Evolutionary conservation across 2,113 vertebrate species (phyloP).

Genomic region (Falcunculus frontatus): DNA sequence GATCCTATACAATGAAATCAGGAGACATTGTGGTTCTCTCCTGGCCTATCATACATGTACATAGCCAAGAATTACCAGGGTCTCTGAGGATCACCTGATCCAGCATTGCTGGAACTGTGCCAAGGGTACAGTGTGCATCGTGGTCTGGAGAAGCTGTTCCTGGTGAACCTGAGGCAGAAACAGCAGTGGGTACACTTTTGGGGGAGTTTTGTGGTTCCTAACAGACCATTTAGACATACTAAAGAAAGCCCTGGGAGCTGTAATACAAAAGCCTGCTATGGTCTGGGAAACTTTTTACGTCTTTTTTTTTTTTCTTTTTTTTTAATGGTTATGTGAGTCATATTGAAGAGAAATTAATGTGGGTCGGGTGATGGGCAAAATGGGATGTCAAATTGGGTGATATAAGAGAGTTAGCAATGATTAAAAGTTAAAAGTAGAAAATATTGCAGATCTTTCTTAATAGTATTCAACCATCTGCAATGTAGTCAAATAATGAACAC

Average conservation of each 20-base stretch:
- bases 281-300: neutral
- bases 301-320: neutral
- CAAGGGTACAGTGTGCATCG: rapidly evolving
- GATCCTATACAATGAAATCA: neutral
- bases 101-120: neutral
- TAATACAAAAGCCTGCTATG: neutral
- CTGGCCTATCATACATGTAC: neutral
- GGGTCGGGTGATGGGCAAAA: neutral
- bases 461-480: neutral
- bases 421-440: neutral
- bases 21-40: neutral
- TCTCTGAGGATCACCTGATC: neutral
- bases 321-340: neutral
- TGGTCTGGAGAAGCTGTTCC: neutral
- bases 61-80: neutral
- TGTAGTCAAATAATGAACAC: neutral
- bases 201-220: neutral
- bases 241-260: neutral
- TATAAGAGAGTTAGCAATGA: neutral
- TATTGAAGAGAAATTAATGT: neutral
- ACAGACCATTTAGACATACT: neutral
- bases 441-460: neutral
- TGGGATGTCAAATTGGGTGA: neutral
- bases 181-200: neutral
- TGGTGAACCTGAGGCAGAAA: neutral